Conservation (phyloP, 1,140 invertebrate genomes). For the Drosophila malerkotliana region DNA sequence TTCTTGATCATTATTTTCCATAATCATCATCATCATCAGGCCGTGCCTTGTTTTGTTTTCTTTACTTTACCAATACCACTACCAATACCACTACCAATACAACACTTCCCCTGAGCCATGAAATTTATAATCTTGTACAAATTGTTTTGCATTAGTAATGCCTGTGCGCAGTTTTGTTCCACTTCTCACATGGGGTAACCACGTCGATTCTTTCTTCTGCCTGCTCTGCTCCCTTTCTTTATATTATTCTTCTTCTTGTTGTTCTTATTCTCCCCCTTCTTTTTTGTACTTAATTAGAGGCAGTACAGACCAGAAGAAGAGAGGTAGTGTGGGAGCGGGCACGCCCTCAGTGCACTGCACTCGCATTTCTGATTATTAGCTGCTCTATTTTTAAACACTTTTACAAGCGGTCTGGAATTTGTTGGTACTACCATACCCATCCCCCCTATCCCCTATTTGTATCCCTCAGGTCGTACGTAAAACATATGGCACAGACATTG, state of each 20-base stretch:
- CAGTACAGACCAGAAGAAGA: neutral
- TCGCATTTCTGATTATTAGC: conserved; percentile 63
- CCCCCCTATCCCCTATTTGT: neutral
- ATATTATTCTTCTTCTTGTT: conserved; percentile 5
- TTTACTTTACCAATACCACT: neutral
- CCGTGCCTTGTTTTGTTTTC: conserved; percentile 45
- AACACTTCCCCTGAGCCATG: conserved; percentile 54
- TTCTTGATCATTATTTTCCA: conserved; percentile 39
- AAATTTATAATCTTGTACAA: conserved; percentile 73
- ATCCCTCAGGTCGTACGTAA: conserved; percentile 14
- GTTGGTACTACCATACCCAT: conserved; percentile 6
- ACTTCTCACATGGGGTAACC: conserved; percentile 45
- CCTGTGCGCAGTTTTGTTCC: conserved; percentile 60
- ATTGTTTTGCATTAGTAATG: conserved; percentile 71
- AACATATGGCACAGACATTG: conserved; percentile 36
- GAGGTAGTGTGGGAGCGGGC: conserved; percentile 6
- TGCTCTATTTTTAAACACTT: conserved; percentile 68
- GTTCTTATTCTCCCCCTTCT: conserved; percentile 12
- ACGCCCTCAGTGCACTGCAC: conserved; percentile 58
- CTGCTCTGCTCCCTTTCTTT: conserved; percentile 10
- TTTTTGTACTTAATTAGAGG: conserved; percentile 55
- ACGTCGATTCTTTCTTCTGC: conserved; percentile 31
- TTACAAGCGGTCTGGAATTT: conserved; percentile 71
- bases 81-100: neutral
- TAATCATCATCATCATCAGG: conserved; percentile 36